phyloP scores from a whole-genome alignment of 2,888 invertebrate species.

The Amblyteles armatorius region DNA sequence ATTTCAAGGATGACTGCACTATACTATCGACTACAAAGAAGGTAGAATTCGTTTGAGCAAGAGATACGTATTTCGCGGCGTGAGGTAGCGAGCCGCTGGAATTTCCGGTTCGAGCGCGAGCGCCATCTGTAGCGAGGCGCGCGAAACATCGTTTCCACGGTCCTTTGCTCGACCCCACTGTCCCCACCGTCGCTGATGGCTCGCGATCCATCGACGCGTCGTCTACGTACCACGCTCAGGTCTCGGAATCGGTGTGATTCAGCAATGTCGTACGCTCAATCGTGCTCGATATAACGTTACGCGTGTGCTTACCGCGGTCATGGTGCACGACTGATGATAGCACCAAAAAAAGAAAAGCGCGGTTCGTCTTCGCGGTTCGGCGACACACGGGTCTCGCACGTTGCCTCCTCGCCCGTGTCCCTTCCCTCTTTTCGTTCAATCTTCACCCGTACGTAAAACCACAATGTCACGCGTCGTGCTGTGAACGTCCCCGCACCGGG shows the following conservation, averaged over 20 bases:
- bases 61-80: constrained; percentile 54
- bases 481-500: constrained; percentile 30
- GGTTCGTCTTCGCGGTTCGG: constrained; percentile 1
- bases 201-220: constrained; percentile 7
- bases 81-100: background rate
- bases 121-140: constrained; percentile 47
- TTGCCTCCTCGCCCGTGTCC: background rate
- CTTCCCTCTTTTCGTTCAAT: background rate
- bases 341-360: background rate
- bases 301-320: background rate
- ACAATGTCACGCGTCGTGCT: constrained; percentile 32
- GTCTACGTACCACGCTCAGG: constrained; percentile 2
- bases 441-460: background rate
- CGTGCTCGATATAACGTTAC: constrained; percentile 11
- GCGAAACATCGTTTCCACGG: background rate
- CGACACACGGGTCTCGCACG: background rate
- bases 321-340: background rate
- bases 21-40: background rate
- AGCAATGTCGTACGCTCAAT: constrained; percentile 40
- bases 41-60: background rate
- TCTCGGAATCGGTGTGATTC: constrained; percentile 12
- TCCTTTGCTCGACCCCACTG: constrained; percentile 3
- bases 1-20: background rate
- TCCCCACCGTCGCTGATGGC: background rate
- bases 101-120: constrained; percentile 6